phyloP scores from a whole-genome alignment of 2,888 invertebrate genomes.

The Macrosiphum euphorbiae region DNA sequence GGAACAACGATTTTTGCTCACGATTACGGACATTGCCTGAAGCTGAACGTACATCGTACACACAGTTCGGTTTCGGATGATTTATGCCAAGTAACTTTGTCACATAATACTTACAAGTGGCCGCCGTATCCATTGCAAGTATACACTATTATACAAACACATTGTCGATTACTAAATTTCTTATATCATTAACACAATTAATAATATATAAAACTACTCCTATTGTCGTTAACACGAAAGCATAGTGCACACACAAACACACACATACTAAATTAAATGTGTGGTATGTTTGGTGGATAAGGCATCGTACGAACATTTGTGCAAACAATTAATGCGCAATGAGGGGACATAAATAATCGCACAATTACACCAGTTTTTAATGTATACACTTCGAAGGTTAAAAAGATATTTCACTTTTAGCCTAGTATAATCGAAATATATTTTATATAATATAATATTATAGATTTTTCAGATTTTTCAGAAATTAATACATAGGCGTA shows the following conservation, averaged over 20 bases:
- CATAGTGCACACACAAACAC: neutral
- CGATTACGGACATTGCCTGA: constrained; percentile 48
- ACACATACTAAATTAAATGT: neutral
- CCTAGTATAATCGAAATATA: neutral
- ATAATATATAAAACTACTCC: constrained; percentile 5
- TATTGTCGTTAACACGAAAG: neutral
- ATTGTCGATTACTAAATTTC: constrained; percentile 27
- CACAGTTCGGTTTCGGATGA: constrained; percentile 48
- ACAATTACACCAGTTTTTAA: constrained; percentile 37
- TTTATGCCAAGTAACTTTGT: constrained; percentile 44
- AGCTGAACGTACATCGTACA: constrained; percentile 50
- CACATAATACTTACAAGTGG: constrained; percentile 61
- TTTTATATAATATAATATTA: neutral
- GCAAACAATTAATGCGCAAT: constrained; percentile 53
- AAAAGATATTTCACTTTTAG: constrained; percentile 27
- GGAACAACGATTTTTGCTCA: constrained; percentile 54
- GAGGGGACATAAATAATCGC: constrained; percentile 40
- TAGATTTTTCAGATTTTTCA: neutral
- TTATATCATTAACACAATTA: neutral
- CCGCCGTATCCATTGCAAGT: constrained; percentile 44
- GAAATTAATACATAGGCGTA: too few species aligned
- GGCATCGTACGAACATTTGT: constrained; percentile 51
- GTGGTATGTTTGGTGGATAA: constrained; percentile 12
- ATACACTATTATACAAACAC: neutral
- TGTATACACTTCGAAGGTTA: constrained; percentile 2